phyloP scores from a whole-genome alignment of 1,140 invertebrate genomes.

The Zaprionus kolodkinae region DNA sequence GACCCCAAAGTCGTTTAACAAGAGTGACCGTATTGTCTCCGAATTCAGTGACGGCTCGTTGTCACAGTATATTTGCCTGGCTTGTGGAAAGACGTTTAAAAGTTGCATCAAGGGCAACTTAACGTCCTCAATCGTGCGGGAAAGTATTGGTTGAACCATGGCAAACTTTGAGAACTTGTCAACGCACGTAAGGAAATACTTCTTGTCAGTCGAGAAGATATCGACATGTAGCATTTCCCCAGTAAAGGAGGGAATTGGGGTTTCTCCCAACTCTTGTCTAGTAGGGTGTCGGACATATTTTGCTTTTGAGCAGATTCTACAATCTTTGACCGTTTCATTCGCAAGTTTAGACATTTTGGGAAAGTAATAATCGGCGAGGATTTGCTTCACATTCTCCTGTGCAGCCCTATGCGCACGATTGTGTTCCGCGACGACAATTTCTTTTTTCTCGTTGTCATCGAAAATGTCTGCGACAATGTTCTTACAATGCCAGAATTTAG shows the following conservation, averaged over 20 bases:
- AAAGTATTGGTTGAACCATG: neutral
- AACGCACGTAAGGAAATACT: neutral
- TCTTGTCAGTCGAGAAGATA: conserved; percentile 15
- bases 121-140: neutral
- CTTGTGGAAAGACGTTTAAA: neutral
- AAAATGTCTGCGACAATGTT: conserved; percentile 1
- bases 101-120: neutral
- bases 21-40: neutral
- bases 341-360: conserved; percentile 1
- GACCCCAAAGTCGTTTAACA: neutral
- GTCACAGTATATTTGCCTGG: neutral
- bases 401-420: conserved; percentile 8
- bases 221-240: neutral
- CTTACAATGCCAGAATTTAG: conserved; percentile 5
- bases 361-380: conserved; percentile 14
- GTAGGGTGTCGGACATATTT: neutral
- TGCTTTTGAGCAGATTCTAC: conserved; percentile 1
- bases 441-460: neutral
- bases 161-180: conserved; percentile 22
- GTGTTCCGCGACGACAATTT: neutral
- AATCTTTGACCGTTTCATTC: conserved; percentile 2
- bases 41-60: neutral
- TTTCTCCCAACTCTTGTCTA: neutral
- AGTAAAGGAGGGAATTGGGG: neutral
- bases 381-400: conserved; percentile 11